phyloP scores from a whole-genome alignment of 2,888 invertebrate genomes.

The Heliconius ismenius region DNA sequence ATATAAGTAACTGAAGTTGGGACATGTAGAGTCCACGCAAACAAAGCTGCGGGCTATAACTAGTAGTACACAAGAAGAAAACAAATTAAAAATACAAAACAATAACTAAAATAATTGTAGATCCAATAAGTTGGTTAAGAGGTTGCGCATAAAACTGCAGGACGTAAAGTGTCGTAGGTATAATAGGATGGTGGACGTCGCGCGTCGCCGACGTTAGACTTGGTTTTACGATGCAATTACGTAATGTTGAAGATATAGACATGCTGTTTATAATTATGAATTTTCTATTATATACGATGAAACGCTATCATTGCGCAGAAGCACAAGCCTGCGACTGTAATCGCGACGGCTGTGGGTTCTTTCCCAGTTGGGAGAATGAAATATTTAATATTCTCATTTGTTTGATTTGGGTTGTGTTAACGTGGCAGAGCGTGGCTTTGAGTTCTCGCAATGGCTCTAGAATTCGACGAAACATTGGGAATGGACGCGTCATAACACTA shows the following conservation, averaged over 20 bases:
- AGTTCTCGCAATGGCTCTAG: background rate
- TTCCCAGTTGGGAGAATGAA: too few relatives aligned
- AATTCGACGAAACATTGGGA: background rate
- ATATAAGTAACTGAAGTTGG: too few relatives aligned
- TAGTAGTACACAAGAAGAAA: background rate
- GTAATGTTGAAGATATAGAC: constrained; percentile 4
- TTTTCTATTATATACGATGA: background rate
- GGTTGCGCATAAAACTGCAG: constrained; percentile 54
- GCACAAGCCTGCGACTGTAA: too few relatives aligned
- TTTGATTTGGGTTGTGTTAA: too few relatives aligned
- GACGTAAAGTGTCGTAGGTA: constrained; percentile 52
- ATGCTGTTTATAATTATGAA: background rate
- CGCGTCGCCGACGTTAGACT: constrained; percentile 22
- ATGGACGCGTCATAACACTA: background rate
- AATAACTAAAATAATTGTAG: constrained; percentile 31
- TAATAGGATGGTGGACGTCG: constrained; percentile 51
- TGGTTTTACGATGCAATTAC: constrained; percentile 18
- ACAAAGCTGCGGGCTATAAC: too few relatives aligned
- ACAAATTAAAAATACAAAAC: background rate
- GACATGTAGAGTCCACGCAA: too few relatives aligned
- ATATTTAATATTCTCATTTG: too few relatives aligned
- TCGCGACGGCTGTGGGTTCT: too few relatives aligned
- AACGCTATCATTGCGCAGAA: background rate
- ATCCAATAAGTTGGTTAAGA: constrained; percentile 48
- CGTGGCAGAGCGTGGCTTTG: background rate